Base-by-base conservation (phyloP, 2,797 vertebrate genomes). In the Vireo griseus region DNA sequence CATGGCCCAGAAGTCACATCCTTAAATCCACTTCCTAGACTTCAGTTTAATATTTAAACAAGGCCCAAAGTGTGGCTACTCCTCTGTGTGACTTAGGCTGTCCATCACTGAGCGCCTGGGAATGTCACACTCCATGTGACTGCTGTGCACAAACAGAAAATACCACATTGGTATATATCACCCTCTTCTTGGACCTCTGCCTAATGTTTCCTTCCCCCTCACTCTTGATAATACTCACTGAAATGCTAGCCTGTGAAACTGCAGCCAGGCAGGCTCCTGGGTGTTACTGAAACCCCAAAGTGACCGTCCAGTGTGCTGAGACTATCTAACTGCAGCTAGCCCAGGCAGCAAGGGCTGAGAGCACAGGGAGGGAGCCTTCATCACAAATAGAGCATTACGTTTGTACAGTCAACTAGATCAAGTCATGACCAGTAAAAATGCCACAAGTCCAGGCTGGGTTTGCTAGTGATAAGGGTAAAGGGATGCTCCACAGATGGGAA, bases 141-240 rank as follows among this genome's bases (percentile, higher is more conserved):
- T 21, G 6, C 19, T 3, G n/a, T 50, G 47, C 42, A 91, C 68
- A 90, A 89, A 85, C 52, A 83, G 59, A 90, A 97, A 95, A 95
- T 80, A 74, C 66, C 80, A 91, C 73, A 47, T 42, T 87, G 84
- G 17, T 59, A 29, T 59, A 29, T 83, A 93, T 80, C 93, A 93
- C 63, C 71, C 84, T 88, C 57, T 62, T 42, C 74, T 79, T 94
- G 91, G 89, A 89, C 48, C 44, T 91, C 77, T 95, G 91, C 91
- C 95, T 82, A 50, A 91, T 39, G 15, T 45, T 66, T 86, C 74
- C 88, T 87, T 89, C 74, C 37, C 86, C 85, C 86, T 94, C 86
- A 82, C 80, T 93, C 89, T 45, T 86, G 58, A 48, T 81, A 93
- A 91, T n/a, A 57, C 33, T 90, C 90, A 69, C 80, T 92, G 84